Conservation (phyloP, 2,888 invertebrate species). For the Volucella bombylans region DNA sequence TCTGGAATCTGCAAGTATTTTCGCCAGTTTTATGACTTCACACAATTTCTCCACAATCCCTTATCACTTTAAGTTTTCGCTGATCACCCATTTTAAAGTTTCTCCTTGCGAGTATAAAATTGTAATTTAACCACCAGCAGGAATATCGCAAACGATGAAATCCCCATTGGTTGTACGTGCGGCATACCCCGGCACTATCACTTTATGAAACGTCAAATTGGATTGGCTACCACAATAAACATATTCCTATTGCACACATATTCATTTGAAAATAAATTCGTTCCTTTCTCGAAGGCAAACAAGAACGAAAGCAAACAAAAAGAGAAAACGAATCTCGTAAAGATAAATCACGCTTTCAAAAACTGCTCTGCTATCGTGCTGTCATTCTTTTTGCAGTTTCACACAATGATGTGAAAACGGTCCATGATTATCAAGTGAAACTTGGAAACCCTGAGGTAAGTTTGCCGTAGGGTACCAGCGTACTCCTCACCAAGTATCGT, state of each 20-base stretch:
- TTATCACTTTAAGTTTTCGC: no score
- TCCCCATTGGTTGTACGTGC: slow-evolving; percentile 18
- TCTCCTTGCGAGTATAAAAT: no score
- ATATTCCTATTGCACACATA: background rate
- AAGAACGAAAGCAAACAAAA: background rate
- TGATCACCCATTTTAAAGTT: no score
- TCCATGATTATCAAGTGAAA: slow-evolving; percentile 65
- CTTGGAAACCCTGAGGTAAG: slow-evolving; percentile 53
- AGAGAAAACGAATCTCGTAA: slow-evolving; percentile 51
- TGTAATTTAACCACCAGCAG: no score
- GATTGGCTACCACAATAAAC: slow-evolving; percentile 3
- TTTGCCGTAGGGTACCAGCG: background rate
- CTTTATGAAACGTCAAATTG: slow-evolving; percentile 50
- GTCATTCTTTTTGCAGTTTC: slow-evolving; percentile 30
- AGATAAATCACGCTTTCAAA: slow-evolving; percentile 67
- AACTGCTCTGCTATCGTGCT: slow-evolving; percentile 35
- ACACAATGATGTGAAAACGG: slow-evolving; percentile 65
- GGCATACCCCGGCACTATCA: slow-evolving; percentile 6
- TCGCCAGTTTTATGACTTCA: no score
- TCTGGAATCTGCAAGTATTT: no score
- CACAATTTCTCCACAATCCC: no score
- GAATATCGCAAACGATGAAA: background rate
- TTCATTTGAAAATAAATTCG: background rate
- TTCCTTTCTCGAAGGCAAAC: background rate
- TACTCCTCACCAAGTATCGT: slow-evolving; percentile 35